phyloP scores from a whole-genome alignment of 2,797 vertebrate genomes.

The Limosa lapponica region DNA sequence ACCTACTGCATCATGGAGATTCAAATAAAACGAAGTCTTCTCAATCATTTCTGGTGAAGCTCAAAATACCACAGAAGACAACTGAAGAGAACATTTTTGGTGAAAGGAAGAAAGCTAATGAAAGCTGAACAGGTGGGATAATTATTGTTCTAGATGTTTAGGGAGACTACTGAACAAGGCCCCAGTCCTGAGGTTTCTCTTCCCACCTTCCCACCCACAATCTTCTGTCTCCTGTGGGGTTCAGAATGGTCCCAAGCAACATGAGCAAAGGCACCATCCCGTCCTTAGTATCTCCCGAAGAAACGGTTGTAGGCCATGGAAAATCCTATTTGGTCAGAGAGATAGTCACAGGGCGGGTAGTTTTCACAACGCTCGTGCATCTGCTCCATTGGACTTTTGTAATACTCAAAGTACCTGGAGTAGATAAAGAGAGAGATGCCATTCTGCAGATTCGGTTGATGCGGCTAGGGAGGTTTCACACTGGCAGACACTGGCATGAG shows the following conservation, averaged over 20 bases:
- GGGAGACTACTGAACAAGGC: neutral
- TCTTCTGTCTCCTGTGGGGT: neutral
- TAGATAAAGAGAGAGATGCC: neutral
- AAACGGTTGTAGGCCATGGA: constrained; percentile 81
- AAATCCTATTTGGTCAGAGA: constrained; percentile 84
- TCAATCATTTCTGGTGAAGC: neutral
- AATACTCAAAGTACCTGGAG: constrained; percentile 43
- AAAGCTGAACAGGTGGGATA: neutral
- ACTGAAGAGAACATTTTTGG: neutral
- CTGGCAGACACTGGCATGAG: neutral
- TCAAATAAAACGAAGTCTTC: neutral
- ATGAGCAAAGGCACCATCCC: neutral
- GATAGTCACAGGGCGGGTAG: constrained; percentile 80
- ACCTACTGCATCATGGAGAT: neutral
- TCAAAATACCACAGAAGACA: neutral
- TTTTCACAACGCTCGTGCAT: constrained; percentile 84
- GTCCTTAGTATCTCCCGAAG: constrained; percentile 78
- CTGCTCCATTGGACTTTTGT: constrained; percentile 63
- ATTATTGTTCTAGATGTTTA: neutral
- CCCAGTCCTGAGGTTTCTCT: constrained; percentile 2
- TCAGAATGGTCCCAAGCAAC: constrained; percentile 9
- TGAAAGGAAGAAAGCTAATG: neutral
- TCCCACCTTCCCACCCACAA: constrained; percentile 33
- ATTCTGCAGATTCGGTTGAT: neutral
- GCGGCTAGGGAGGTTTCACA: neutral